Base-by-base conservation (phyloP, 2,113 vertebrate species). In the Motacilla alba region DNA sequence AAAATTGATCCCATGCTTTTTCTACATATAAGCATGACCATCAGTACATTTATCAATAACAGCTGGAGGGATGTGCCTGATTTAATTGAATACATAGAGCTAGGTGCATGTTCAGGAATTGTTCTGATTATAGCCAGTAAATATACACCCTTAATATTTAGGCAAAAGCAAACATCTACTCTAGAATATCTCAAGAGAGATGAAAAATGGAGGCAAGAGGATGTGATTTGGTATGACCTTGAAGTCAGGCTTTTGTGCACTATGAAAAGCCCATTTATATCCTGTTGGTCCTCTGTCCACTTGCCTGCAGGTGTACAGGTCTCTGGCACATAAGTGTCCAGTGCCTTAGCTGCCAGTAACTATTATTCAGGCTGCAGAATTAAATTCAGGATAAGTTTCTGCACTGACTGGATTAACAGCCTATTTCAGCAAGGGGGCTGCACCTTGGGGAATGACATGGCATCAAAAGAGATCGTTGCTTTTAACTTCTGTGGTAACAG, bases 401-500 rank as follows among this genome's bases (percentile, higher is more conserved):
- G 62, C 28, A 8, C 31, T 59, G 83, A 73, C 58, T 89, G 66
- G 46, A 72, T 95, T 95, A 95, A 76, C 81, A 87, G 13, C 41
- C 87, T 69, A 1, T n/a, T 87, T 93, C 66, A 76, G 41, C 3
- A 2, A 90, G 72, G 56, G 52, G 75, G 43, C 64, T 91, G 79
- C 2, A 5, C 83, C 83, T 77, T 74, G 55, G 59, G 90, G 72
- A 93, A 86, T 77, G 47, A 59, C 67, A 64, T 16, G 27, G 59
- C 68, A 73, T 92, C 87, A 93, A 66, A 88, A 85, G 68, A 80
- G n/a, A 91, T 83, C 1, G 0, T 63, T 91, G 31, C 84, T 93
- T 95, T 93, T 87, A 83, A 86, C 47, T 88, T 85, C 87, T 39
- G 59, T 83, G 56, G 17, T 93, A 86, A 78, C 72, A 83, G 90